These are phyloP conservation scores for Lepidochrysops patricia DNA, from an alignment of 2,888 invertebrate species.

Conservation along the genomic window DNA sequence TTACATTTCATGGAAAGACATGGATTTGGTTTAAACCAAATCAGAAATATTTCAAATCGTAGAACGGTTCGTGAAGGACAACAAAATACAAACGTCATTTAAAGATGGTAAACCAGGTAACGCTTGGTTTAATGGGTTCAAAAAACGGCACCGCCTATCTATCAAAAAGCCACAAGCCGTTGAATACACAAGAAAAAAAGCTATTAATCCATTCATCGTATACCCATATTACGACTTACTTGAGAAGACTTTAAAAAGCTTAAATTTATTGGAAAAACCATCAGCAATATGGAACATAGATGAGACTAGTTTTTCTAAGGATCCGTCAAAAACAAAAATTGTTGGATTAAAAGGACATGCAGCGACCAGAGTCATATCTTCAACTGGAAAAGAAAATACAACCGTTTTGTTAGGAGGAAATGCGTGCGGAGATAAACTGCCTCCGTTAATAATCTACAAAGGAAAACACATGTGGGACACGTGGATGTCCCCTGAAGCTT, in stretches of 20 bases:
- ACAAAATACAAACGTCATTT: conserved; percentile 19
- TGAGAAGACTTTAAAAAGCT: conserved; percentile 1
- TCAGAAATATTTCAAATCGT: conserved; percentile 14
- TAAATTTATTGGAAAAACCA: conserved; percentile 4
- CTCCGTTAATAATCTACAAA: conserved; percentile 29
- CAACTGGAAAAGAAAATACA: conserved; percentile 28
- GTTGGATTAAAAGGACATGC: conserved; percentile 26
- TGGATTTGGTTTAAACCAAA: conserved; percentile 20
- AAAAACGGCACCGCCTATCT: conserved; percentile 22
- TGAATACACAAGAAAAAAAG: conserved; percentile 25
- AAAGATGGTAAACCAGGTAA: conserved; percentile 25
- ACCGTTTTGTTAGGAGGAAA: conserved; percentile 27
- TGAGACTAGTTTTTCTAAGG: conserved; percentile 25
- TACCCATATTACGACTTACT: conserved; percentile 22
- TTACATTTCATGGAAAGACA: conserved; percentile 20
- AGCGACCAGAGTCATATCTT: conserved; percentile 23
- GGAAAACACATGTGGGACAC: conserved; percentile 32
- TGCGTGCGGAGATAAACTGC: conserved; percentile 28
- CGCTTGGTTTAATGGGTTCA: conserved; percentile 23
- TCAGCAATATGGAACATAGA: conserved; percentile 24
- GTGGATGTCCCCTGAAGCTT: conserved; percentile 22
- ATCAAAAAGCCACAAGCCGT: conserved; percentile 27
- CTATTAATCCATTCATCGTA: conserved; percentile 24
- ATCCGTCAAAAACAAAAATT: conserved; percentile 27
- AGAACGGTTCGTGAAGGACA: not conserved